Base-by-base conservation (phyloP, 2,888 invertebrate species). In the Physocephala rufipes region DNA sequence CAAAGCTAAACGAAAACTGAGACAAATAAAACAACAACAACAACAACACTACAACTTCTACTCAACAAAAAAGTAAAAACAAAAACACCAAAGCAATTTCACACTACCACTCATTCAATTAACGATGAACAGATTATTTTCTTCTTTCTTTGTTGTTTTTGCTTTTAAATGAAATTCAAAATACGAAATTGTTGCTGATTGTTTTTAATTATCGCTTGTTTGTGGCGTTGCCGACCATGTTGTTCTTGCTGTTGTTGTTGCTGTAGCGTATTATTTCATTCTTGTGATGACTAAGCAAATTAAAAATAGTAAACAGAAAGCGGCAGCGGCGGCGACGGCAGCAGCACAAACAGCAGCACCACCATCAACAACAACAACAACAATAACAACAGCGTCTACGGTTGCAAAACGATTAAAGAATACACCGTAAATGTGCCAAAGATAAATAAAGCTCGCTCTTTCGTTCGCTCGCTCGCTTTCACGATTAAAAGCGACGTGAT, bases 241-340 rank as follows among this genome's bases (percentile, higher is more conserved):
- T 65, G 28, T 47, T n/a, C 49, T n/a, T 4, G 30, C 43, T 47
- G 36, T 66, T 58, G 67, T 59, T 43, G 58, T n/a, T 19, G 53
- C n/a, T n/a, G n/a, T 55, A 19, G 65, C 55, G 13, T 16, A n/a
- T 51, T 59, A 59, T 47, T 61, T 67, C 16, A 49, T 47, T 67
- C 61, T 61, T 26, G n/a, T 9, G 30, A 77, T 85, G 85, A 85
- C 85, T 85, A 84, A 85, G 85, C 85, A 84, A 78, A 83, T 84
- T 85, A 85, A 82, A 85, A 85, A 85, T 85, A 85, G 85, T 85
- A 84, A 85, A 85, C 83, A 85, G 80, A 21, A 55, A 5, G 24
- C 24, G 80, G 67, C 75, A 51, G 26, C 21, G 26, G 47, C 63
- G 45, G 7, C 26, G 24, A 63, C 63, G 21, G 19, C 26, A 64